Conservation (phyloP, 2,888 invertebrate species). For the Pegoplata infirma region DNA sequence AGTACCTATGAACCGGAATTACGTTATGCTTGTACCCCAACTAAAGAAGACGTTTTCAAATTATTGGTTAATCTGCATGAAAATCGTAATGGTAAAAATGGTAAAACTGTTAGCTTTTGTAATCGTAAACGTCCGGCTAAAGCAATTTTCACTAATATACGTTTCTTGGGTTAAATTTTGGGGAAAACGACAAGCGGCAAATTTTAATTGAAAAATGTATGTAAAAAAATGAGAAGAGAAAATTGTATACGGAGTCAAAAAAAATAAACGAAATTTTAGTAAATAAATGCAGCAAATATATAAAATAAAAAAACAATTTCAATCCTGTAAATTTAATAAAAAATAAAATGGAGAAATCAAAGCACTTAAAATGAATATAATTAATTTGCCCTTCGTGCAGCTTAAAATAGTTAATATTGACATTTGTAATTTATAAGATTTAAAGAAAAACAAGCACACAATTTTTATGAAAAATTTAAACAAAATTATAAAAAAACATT, state of each 20-base stretch:
- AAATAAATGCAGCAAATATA: constrained; percentile 1
- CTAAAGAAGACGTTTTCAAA: constrained; percentile 82
- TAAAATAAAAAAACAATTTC: not conserved
- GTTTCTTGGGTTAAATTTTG: constrained; percentile 81
- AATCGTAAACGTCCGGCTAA: constrained; percentile 82
- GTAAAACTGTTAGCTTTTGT: constrained; percentile 82
- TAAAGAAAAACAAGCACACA: not conserved
- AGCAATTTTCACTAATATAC: constrained; percentile 82
- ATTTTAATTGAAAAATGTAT: not conserved
- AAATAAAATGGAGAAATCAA: constrained; percentile 29
- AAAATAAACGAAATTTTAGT: constrained; percentile 3
- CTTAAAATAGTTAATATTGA: constrained; percentile 32
- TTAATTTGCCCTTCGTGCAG: constrained; percentile 54
- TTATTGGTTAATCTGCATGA: constrained; percentile 82
- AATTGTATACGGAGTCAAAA: not conserved
- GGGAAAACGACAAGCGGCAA: too few species aligned
- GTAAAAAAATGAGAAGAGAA: not conserved
- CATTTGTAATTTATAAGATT: constrained; percentile 17
- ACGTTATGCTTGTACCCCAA: constrained; percentile 82
- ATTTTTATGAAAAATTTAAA: constrained; percentile 20
- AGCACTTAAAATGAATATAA: constrained; percentile 22
- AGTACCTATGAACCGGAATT: constrained; percentile 81
- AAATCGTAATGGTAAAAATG: constrained; percentile 80
- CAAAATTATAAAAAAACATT: not conserved
- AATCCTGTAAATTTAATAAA: constrained; percentile 23